Evolutionary conservation across 1,140 invertebrate species (phyloP), one percentile per base, ranked within the genome.

Genomic region (Drosophila murphyi): DNA sequence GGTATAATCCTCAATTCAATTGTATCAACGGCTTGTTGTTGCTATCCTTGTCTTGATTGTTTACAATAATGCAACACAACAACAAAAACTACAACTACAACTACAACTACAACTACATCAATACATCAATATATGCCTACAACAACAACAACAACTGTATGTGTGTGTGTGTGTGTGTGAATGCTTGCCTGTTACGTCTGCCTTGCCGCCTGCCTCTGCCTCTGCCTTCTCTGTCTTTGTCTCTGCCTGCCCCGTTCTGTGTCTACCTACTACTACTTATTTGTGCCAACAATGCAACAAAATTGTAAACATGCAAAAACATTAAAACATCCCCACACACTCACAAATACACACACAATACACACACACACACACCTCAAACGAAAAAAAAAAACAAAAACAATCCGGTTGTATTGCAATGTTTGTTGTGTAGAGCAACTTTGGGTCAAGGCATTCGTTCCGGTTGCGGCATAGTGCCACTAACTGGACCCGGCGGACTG

Each of bases 391-490:
- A 71, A 54, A 50, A 78, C 65, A 32, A 67, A 56, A 64, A 80
- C 76, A 91, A 86, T 82, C 82, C 82, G 85, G 82, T 74, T 81
- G 76, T 81, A 91, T 91, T 91, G 90, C 78, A 78, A 88, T 90
- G 86, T 90, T 83, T 80, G 83, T 90, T 91, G 86, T 90, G 79
- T 94, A 95, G 95, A 94, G 94, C 94, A 93, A 94, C 94, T 93
- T 93, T 94, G 92, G 94, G 94, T 91, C 94, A 95, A 92, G 94
- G 94, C 92, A 93, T 94, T 59, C 93, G 94, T 73, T 93, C 94
- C 80, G 93, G 93, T 79, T 93, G 94, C 65, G 92, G 93, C 64
- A 92, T 93, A 72, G 94, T 92, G 75, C 91, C 91, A 92, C 91
- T 94, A 92, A 90, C 93, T 92, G 82, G 93, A 93, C 73, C 93